phyloP scores from a whole-genome alignment of 2,888 invertebrate species.

The Stenchaetothrips biformis region DNA sequence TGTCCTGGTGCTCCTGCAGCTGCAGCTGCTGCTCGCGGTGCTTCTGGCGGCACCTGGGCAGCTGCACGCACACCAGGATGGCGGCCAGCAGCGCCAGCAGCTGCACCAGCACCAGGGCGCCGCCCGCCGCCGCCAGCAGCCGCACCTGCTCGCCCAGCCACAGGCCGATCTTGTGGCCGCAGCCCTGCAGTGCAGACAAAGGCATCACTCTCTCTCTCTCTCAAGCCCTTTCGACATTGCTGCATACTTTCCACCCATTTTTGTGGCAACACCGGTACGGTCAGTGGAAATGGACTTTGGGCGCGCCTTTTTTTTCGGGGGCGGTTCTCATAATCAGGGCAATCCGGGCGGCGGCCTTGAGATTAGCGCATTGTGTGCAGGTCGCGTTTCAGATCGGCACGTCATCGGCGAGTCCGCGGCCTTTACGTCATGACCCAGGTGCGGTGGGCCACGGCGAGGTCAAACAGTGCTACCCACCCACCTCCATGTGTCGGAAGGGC shows the following conservation, averaged over 20 bases:
- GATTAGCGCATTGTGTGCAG: too few species aligned
- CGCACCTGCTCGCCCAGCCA: conserved; percentile 75
- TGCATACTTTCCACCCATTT: too few species aligned
- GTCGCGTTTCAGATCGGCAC: too few species aligned
- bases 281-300: too few species aligned
- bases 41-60: not conserved
- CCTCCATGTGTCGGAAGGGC: conserved; percentile 56
- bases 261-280: too few species aligned
- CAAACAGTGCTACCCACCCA: conserved; percentile 43
- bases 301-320: too few species aligned
- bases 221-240: too few species aligned
- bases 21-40: not conserved
- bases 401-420: not conserved
- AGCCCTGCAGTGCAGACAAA: conserved; percentile 56
- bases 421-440: not conserved
- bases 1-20: not conserved
- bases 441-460: too few species aligned
- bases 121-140: conserved; percentile 59
- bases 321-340: too few species aligned
- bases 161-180: conserved; percentile 61
- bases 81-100: conserved; percentile 58
- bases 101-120: conserved; percentile 66
- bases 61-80: conserved; percentile 34
- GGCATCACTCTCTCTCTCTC: too few species aligned
- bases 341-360: too few species aligned